Percentiles rank a stretch among this genome's conserved stretches.
Conservation (phyloP, 2,888 invertebrate species). For the Taphrorychus bicolor region DNA sequence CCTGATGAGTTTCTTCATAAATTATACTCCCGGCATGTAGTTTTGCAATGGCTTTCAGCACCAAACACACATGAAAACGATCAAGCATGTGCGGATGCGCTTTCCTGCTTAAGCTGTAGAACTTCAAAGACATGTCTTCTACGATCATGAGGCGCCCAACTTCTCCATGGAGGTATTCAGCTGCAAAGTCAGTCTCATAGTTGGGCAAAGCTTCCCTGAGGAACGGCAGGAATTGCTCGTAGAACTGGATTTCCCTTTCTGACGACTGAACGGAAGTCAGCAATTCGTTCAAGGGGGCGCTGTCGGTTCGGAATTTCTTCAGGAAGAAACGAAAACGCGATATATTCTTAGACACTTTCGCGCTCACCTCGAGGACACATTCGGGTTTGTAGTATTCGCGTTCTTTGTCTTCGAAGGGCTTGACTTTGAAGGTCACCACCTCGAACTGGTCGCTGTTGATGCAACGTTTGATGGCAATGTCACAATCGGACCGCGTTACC, state of each 20-base stretch:
- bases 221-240: constrained; percentile 11
- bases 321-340: constrained; percentile 32
- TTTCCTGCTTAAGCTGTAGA: constrained; percentile 29
- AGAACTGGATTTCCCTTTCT: constrained; percentile 33
- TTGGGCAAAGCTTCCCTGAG: neutral
- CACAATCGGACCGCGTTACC: constrained; percentile 23
- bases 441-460: constrained; percentile 25
- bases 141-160: constrained; percentile 21
- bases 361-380: constrained; percentile 32
- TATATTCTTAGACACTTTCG: constrained; percentile 33
- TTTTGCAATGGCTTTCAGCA: constrained; percentile 30
- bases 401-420: constrained; percentile 33
- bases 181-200: constrained; percentile 18
- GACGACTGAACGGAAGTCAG: constrained; percentile 9
- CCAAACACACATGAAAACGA: constrained; percentile 32
- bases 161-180: constrained; percentile 23
- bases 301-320: constrained; percentile 21
- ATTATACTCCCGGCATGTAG: constrained; percentile 24
- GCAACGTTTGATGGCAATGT: constrained; percentile 24
- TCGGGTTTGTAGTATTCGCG: constrained; percentile 33
- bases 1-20: constrained; percentile 19
- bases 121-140: constrained; percentile 38
- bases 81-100: constrained; percentile 25
- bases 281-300: constrained; percentile 14
- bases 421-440: constrained; percentile 33